Evolutionary conservation across 1,140 invertebrate species (phyloP), one percentile per base, ranked within the genome.

Genomic region (Saccostrea glomerata): DNA sequence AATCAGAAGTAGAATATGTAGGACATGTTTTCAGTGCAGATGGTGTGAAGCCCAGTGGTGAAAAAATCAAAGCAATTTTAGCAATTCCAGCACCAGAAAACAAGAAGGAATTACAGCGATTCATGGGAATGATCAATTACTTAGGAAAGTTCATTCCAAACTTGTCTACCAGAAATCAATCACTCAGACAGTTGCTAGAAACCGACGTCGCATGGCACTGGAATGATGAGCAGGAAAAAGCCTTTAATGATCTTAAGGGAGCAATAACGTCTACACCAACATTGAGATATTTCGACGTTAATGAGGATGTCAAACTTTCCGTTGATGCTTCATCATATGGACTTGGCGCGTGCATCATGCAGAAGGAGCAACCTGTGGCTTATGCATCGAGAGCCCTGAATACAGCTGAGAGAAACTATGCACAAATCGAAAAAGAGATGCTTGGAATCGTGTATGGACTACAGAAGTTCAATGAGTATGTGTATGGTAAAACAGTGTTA

Each of bases 1-100:
- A 86, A 47, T 13, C 40, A 54, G 12, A 55, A 60, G 30, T 90
- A 54, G 56, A 77, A 30, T 93, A 87, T 88, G 66, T 93, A 30
- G 89, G 92, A 63, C 86, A 54, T 23, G 90, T n/a, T 30, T 93
- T n/a, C 15, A 73, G 40, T 47, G n/a, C 17, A 30, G 84, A 92
- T 11, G 95, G 95, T 60, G 47, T 95, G 6, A 86, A 89, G 40
- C 91, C 94, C 0, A 92, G 94, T 89, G 94, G 93, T 0, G 92
- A 93, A 17, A 55, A 56, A n/a, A 82, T 93, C 87, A 23, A 92
- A n/a, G n/a, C n/a, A n/a, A n/a, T n/a, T n/a, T n/a, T n/a, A n/a
- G n/a, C n/a, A n/a, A n/a, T n/a, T n/a, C n/a, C n/a, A n/a, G n/a
- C n/a, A n/a, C n/a, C n/a, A n/a, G n/a, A n/a, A n/a, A n/a, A n/a